Evolutionary conservation across 2,113 vertebrate species (phyloP).

Genomic region (Tenrec ecaudatus): DNA sequence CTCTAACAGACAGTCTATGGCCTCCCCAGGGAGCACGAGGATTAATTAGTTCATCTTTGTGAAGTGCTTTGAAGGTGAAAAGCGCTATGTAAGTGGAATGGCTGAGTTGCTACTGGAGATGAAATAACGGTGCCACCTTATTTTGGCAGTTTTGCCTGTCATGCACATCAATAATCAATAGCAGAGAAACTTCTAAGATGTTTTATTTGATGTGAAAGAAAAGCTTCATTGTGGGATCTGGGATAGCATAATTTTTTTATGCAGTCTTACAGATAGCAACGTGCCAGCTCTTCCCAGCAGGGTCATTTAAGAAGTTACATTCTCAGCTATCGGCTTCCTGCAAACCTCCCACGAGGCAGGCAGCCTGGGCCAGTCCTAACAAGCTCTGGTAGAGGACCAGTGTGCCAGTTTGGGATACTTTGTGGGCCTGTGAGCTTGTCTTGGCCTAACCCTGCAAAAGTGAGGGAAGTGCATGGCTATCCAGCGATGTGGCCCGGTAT

Average conservation of each 20-base stretch:
- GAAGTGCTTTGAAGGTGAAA: conserved; percentile 77
- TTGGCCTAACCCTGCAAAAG: neutral
- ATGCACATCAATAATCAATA: conserved; percentile 68
- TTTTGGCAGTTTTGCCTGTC: conserved; percentile 59
- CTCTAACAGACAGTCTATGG: conserved; percentile 56
- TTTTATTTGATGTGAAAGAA: conserved; percentile 57
- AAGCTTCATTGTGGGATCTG: conserved; percentile 23
- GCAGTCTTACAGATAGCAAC: neutral
- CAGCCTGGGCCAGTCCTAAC: conserved; percentile 14
- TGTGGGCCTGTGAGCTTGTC: neutral
- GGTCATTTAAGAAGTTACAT: neutral
- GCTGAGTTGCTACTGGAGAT: conserved; percentile 62
- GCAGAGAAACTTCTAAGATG: conserved; percentile 62
- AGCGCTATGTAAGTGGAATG: conserved; percentile 73
- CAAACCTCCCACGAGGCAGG: neutral
- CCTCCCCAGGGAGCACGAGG: conserved; percentile 69
- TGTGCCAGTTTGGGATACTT: neutral
- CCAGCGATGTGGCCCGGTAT: neutral
- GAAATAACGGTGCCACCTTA: conserved; percentile 46
- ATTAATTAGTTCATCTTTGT: conserved; percentile 81
- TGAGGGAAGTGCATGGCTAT: neutral
- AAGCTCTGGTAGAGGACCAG: neutral
- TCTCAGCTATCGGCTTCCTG: neutral
- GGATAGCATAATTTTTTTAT: conserved; percentile 49
- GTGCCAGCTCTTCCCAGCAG: conserved; percentile 15